Evolutionary conservation across 2,888 invertebrate species (phyloP).

Genomic region (Plusia festucae): DNA sequence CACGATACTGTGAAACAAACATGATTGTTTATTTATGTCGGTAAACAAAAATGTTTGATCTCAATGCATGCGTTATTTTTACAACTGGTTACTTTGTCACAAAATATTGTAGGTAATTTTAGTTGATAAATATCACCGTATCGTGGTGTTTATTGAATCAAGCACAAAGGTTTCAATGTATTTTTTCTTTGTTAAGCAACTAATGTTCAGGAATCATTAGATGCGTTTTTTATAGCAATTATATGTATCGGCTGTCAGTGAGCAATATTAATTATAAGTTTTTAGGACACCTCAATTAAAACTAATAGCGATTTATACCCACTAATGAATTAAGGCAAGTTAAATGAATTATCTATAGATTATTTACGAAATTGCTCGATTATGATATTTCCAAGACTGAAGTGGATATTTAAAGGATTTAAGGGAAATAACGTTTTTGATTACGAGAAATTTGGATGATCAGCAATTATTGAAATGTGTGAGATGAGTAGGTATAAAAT

Average conservation of each 20-base stretch:
- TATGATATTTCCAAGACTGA: constrained; percentile 15
- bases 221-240: constrained; percentile 43
- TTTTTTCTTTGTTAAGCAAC: constrained; percentile 42
- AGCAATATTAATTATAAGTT: constrained; percentile 32
- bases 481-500: constrained; percentile 44
- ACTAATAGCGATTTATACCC: constrained; percentile 23
- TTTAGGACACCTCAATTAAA: constrained; percentile 48
- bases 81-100: neutral
- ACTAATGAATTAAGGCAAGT: constrained; percentile 25
- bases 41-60: neutral
- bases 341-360: constrained; percentile 9
- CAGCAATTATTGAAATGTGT: constrained; percentile 6
- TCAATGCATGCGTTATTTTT: neutral
- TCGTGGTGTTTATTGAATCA: neutral
- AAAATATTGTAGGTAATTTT: constrained; percentile 16
- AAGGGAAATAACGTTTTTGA: neutral
- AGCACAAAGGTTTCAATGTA: neutral
- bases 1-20: constrained; percentile 2
- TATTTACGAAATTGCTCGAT: constrained; percentile 22
- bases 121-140: neutral
- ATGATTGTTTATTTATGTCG: constrained; percentile 8
- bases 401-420: constrained; percentile 19
- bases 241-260: constrained; percentile 35
- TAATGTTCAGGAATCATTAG: constrained; percentile 33
- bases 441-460: constrained; percentile 7